Evolutionary conservation across 2,113 vertebrate genomes (phyloP), one percentile per base, ranked within the genome.

Genomic region (Zosterops hypoxanthus): DNA sequence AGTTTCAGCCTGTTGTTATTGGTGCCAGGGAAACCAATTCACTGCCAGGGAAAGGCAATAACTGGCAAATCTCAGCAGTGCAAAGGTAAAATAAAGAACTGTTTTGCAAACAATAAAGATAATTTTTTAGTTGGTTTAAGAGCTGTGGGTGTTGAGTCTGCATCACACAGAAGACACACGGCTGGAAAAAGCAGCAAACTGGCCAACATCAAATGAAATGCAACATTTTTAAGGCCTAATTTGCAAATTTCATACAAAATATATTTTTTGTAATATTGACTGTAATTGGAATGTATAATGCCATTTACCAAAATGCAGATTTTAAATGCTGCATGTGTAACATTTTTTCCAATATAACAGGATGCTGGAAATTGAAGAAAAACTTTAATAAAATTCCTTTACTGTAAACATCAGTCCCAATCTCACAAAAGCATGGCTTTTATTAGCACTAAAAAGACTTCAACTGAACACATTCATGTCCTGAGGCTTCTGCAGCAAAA

Each of bases 391-490:
- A 96, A 89, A 91, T 55, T 63, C 77, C 44, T 95, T 71, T 3
- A 9, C 82, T 63, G 61, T 46, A 84, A 96, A 87, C 50, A 92
- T 88, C 70, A 94, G 82, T 77, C 88, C 77, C 64, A 59, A 81
- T 87, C 83, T 92, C 85, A 81, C 39, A 65, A 73, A 95, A 87
- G 57, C 29, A 28, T 44, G 34, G 24, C 46, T 92, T 90, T 97
- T 95, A 82, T 94, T 94, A 95, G 64, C 64, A 90, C 61, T 94
- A 93, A 96, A 91, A 93, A 94, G 86, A 82, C 47, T 88, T 85
- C 80, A 36, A 65, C 77, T 92, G 70, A 94, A 95, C 52, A 68
- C 68, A 73, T 86, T 93, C 66, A 84, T 96, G 78, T 94, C 95
- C 92, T 86, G 76, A 28, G 88, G 95, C 88, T 90, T 85, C 89